Evolutionary conservation across 2,888 invertebrate genomes (phyloP), one percentile per base, ranked within the genome.

Genomic region (Melinopterus prodromus): DNA sequence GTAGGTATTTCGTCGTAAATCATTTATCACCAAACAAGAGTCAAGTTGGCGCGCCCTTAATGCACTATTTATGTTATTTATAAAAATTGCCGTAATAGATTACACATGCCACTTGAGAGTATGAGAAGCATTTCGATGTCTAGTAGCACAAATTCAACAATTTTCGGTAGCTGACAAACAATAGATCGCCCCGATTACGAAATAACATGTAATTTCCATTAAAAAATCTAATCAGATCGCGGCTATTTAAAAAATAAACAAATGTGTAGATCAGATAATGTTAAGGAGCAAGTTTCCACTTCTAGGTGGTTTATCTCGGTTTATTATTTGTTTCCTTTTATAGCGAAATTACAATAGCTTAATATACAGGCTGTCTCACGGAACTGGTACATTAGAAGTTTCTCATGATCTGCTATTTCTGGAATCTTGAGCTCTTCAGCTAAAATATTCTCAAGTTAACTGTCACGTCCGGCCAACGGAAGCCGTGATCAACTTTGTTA

Each of bases 241-340:
- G 53, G 53, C 12, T 9, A 53, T 53, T 7, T 53, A 53, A 12
- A 53, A 53, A 53, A 16, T 72, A 72, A 14, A 36, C 72, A 72
- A 72, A 72, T 72, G 72, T 12, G 36, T 72, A 72, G 16, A 72
- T 16, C 14, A 53, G 53, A 53, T 53, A 9, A 53, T 53, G 7
- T 53, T 53, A 12, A 53, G 53, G 53, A 53, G 53, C 53, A 53
- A 53, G 9, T 53, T 53, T 7, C 53, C 53, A 53, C 53, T 53
- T 53, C 53, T 9, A 12, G 12, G 12, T 12, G 7, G 7, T 53
- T 9, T 53, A 53, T 12, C 14, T 72, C 14, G 15, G 6, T 16
- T 72, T 16, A 12, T 15, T 5, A 72, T 72, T 72, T 36, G 14
- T 15, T 70, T 7, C 0, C 16, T 3, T 26, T 26, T 26, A 26